phyloP scores from a whole-genome alignment of 2,113 vertebrate species.

The Antigone vipio region DNA sequence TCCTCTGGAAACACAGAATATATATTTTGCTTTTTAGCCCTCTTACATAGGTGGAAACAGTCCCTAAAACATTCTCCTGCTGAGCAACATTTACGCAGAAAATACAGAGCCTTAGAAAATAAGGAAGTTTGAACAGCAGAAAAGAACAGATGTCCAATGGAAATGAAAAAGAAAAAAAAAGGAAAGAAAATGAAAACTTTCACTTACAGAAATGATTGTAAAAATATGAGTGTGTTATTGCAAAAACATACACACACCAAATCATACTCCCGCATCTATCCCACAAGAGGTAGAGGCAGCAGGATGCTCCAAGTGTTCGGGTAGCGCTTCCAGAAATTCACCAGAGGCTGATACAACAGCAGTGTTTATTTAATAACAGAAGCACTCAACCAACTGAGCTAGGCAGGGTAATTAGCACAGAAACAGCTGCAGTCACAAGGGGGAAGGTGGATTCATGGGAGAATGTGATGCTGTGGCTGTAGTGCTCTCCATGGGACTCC shows the following conservation, averaged over 20 bases:
- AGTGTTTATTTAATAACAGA: slow-evolving; percentile 22
- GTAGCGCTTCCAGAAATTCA: neutral
- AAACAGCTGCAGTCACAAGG: slow-evolving; percentile 27
- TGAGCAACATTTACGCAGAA: neutral
- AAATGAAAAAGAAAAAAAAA: neutral
- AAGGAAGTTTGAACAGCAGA: neutral
- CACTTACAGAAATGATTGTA: neutral
- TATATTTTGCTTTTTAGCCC: neutral
- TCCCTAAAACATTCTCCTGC: neutral
- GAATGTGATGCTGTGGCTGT: neutral
- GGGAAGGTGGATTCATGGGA: neutral
- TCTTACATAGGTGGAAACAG: neutral
- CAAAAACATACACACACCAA: neutral
- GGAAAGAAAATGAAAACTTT: neutral
- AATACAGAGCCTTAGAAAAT: neutral
- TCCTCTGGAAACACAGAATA: neutral
- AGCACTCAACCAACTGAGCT: neutral
- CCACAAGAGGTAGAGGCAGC: neutral
- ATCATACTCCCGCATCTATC: neutral
- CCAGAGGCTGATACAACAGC: neutral
- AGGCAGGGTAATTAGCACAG: neutral
- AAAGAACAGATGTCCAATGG: neutral
- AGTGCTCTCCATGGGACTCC: neutral
- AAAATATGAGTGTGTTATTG: neutral
- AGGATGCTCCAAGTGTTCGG: neutral